Percentiles rank a stretch among this genome's conserved stretches.
Conservation (phyloP, 2,113 vertebrate species). For the Gulo gulo region DNA sequence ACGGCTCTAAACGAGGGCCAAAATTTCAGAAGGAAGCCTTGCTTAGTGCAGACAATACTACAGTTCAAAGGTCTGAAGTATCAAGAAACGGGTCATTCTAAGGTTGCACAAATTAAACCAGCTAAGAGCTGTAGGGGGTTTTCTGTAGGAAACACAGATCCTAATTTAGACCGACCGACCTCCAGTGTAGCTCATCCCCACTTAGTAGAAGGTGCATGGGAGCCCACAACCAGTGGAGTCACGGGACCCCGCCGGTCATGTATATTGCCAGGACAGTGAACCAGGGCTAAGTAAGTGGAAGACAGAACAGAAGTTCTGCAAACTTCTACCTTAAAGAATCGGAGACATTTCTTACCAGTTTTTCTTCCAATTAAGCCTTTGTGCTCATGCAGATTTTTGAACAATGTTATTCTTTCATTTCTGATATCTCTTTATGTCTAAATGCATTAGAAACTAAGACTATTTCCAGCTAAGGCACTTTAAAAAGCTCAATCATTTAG, state of each 20-base stretch:
- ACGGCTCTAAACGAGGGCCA: background rate
- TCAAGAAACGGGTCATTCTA: background rate
- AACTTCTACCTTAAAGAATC: background rate
- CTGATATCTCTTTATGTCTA: conserved; percentile 13
- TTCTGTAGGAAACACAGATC: background rate
- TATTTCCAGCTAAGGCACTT: conserved; percentile 13
- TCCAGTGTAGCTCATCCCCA: background rate
- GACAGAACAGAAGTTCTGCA: background rate
- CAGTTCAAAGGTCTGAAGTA: background rate
- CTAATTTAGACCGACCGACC: background rate
- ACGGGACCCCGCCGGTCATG: rapidly evolving
- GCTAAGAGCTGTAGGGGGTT: background rate
- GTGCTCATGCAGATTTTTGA: conserved; percentile 27
- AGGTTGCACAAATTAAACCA: background rate
- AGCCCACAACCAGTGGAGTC: background rate
- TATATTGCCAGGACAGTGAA: background rate
- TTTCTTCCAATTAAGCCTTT: conserved; percentile 31
- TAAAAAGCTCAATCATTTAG: background rate
- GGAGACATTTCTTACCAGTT: background rate
- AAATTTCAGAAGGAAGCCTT: background rate
- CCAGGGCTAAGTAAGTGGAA: background rate
- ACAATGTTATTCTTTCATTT: conserved; percentile 20
- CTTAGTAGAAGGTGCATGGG: background rate
- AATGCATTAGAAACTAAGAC: conserved; percentile 17
- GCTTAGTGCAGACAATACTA: background rate